Evolutionary conservation across 2,888 invertebrate genomes (phyloP), one percentile per base, ranked within the genome.

Genomic region (Heteromyza rotundicornis): DNA sequence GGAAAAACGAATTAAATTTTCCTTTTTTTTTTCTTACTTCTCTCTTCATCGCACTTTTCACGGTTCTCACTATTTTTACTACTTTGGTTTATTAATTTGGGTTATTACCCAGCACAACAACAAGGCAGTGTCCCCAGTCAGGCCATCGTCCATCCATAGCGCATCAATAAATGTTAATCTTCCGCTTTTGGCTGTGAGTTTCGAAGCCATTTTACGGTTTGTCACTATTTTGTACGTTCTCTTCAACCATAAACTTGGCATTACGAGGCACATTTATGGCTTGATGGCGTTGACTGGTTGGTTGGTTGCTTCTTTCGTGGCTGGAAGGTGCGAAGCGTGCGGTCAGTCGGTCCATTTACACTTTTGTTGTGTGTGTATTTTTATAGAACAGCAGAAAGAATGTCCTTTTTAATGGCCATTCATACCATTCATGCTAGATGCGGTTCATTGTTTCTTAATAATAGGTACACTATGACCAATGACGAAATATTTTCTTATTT

Each of bases 161-260:
- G 16, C 40, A 40, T 40, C 40, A 40, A 40, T 40, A 40, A 40
- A 40, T n/a, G 40, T 40, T 40, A 40, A 40, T 40, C 40, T n/a
- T 10, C 40, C 16, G 40, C 40, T n/a, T n/a, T n/a, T n/a, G 40
- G 40, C 40, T 40, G 16, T n/a, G 40, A n/a, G n/a, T n/a, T 40
- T 3, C 40, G 14, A n/a, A 40, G n/a, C 40, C n/a, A 40, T 40
- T 32, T 40, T n/a, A 40, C 32, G 32, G 40, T 40, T 27, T 27
- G 40, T 8, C 32, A 74, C 74, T 74, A 74, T 75, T 74, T 75
- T 72, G 70, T 73, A 74, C 71, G 73, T 75, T 75, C 71, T 70
- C 75, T 74, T 73, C 56, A 59, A 59, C 71, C 74, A 70, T 74
- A 74, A 74, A 75, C 54, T 66, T 64, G 69, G 73, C 70, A 68